Evolutionary conservation across 2,113 vertebrate genomes (phyloP).

Genomic region (Ptilorrhoa leucosticta): DNA sequence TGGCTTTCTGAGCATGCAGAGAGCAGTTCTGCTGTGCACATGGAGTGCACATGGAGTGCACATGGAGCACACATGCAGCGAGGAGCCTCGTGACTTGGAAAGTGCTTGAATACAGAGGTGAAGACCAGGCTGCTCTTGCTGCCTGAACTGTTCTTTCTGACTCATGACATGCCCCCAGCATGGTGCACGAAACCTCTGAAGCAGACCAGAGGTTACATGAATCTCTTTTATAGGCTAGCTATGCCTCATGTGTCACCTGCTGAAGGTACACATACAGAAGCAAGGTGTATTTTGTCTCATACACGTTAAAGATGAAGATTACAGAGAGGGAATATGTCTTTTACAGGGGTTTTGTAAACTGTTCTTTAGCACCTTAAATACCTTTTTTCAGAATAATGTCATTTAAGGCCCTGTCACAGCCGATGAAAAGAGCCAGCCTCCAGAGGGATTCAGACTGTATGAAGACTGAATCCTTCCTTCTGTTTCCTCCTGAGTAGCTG

Average conservation of each 20-base stretch:
- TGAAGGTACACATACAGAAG: neutral
- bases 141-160: neutral
- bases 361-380: neutral
- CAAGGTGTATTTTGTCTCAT: neutral
- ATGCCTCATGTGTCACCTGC: fast-evolving
- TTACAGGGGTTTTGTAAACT: neutral
- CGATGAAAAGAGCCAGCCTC: neutral
- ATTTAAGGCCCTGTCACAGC: neutral
- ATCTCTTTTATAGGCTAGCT: neutral
- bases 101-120: neutral
- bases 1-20: neutral
- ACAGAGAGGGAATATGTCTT: neutral
- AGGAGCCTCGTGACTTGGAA: neutral
- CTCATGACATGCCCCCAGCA: neutral
- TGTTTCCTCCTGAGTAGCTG: neutral
- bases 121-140: neutral
- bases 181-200: neutral
- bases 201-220: neutral
- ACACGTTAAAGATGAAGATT: neutral
- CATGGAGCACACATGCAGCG: fast-evolving
- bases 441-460: neutral
- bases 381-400: neutral
- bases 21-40: neutral
- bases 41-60: fast-evolving
- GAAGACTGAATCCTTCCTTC: neutral